Evolutionary conservation across 2,888 invertebrate species (phyloP), one percentile per base, ranked within the genome.

Genomic region (Drosophila tanythrix): DNA sequence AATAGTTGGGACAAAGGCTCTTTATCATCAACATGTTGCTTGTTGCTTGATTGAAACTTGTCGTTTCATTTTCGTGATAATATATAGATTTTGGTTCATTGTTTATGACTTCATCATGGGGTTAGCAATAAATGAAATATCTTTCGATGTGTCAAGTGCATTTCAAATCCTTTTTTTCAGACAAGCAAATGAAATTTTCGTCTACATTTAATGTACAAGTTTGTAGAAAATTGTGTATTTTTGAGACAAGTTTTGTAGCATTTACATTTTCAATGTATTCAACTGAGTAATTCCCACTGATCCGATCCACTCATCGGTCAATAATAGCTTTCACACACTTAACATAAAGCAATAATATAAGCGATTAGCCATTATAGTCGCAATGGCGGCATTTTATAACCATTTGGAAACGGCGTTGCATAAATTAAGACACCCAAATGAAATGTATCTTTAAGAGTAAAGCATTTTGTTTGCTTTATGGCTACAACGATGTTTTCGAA

Each of bases 281-380:
- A 31, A 36, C 7, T 31, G 11, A 33, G 38, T 50, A 31, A 36
- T 52, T 67, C 56, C 59, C 40, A 46, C 36, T n/a, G n/a, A 46
- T 46, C 46, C 21, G n/a, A 46, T 46, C 46, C 21, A n/a, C 57
- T 64, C 51, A 58, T 52, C 51, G 57, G 29, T 36, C 51, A 79
- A 85, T 89, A 88, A 85, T 83, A 65, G 89, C 86, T 81, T 89
- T 85, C 90, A 89, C 90, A 89, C 85, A 88, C 75, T 88, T 63
- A 57, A 69, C 48, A 63, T 55, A 68, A 67, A 67, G 35, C 69
- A 55, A 63, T 70, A 72, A 65, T 52, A 66, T 36, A 69, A 59
- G 40, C 69, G 76, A 74, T 83, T 81, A 74, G 62, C 43, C 61
- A 70, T 77, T 77, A 56, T 70, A 70, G 72, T 69, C 83, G 61